phyloP scores from a whole-genome alignment of 1,140 invertebrate genomes.

The Drusus annulatus region DNA sequence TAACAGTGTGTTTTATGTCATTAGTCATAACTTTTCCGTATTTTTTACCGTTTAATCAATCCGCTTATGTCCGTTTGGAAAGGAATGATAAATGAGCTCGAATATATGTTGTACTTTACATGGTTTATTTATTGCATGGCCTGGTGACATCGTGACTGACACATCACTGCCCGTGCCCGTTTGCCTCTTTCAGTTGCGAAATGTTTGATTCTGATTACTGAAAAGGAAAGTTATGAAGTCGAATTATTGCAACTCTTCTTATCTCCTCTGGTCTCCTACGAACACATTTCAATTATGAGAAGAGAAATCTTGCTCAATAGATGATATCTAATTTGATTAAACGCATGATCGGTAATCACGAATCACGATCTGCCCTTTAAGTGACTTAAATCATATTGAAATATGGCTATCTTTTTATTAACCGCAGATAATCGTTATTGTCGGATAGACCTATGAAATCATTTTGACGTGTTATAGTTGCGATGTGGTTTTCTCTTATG shows the following conservation, averaged over 20 bases:
- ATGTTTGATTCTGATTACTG: background rate
- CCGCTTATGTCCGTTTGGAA: too few relatives aligned
- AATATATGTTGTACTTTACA: too few relatives aligned
- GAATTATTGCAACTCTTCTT: background rate
- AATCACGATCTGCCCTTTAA: conserved; percentile 10
- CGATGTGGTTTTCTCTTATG: too few relatives aligned
- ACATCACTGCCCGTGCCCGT: background rate
- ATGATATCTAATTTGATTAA: background rate
- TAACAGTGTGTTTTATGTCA: too few relatives aligned
- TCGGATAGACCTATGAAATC: too few relatives aligned
- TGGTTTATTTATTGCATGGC: background rate
- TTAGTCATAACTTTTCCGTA: too few relatives aligned
- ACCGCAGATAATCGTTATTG: too few relatives aligned
- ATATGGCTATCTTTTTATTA: too few relatives aligned
- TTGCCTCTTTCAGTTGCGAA: conserved; percentile 2
- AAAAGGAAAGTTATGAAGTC: conserved; percentile 7
- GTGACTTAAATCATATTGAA: background rate
- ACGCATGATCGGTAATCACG: background rate
- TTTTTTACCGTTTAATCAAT: too few relatives aligned
- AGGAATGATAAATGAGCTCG: too few relatives aligned
- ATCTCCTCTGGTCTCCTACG: background rate
- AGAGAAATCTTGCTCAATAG: background rate
- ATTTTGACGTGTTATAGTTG: too few relatives aligned
- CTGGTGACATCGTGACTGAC: conserved; percentile 10
- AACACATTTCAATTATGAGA: conserved; percentile 13